phyloP scores from a whole-genome alignment of 2,113 vertebrate species.

The Melanerpes formicivorus region DNA sequence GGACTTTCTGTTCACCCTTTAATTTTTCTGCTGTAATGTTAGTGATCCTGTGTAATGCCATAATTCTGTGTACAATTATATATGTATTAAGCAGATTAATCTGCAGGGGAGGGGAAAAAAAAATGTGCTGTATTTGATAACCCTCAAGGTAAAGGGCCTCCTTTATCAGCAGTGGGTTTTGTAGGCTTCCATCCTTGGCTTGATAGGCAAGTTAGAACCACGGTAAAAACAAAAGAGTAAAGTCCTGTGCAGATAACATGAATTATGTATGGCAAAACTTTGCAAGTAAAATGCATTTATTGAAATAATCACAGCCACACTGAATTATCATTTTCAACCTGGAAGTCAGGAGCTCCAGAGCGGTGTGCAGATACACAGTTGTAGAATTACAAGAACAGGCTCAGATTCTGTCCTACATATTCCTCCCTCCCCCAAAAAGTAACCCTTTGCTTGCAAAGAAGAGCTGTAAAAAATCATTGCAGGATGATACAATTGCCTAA shows the following conservation, averaged over 20 bases:
- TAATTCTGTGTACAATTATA: not conserved
- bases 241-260: not conserved
- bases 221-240: not conserved
- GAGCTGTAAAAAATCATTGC: not conserved
- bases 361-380: not conserved
- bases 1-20: constrained; percentile 18
- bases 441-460: not conserved
- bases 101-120: not conserved
- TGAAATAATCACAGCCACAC: not conserved
- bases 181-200: not conserved
- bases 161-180: not conserved
- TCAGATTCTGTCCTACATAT: not conserved
- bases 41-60: not conserved
- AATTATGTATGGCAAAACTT: not conserved
- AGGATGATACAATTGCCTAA: not conserved
- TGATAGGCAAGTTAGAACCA: not conserved
- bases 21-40: constrained; percentile 3
- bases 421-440: not conserved
- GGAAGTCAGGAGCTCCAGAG: not conserved
- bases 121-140: not conserved
- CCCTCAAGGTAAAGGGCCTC: not conserved
- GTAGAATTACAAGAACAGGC: not conserved
- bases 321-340: not conserved
- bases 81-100: not conserved
- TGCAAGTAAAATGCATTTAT: not conserved